Percentiles rank a stretch among this genome's conserved stretches.
Conservation (phyloP, 2,113 vertebrate genomes). For the Pteronura brasiliensis region DNA sequence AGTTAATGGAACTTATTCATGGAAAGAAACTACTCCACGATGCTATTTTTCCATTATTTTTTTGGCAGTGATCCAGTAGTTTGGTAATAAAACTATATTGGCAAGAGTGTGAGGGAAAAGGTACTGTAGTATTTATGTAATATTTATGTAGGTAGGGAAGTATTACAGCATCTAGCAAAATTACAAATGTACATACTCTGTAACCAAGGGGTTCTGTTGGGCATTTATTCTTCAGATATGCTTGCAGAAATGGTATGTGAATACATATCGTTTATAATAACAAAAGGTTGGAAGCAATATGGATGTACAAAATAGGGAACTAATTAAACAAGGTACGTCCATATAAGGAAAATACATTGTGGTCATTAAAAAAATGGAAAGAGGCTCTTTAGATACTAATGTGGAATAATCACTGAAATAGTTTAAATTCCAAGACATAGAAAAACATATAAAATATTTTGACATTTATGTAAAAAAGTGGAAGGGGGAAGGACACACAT, state of each 20-base stretch:
- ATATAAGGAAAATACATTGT: not conserved
- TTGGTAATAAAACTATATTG: not conserved
- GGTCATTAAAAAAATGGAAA: not conserved
- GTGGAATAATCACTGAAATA: not conserved
- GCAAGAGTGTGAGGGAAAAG: not conserved
- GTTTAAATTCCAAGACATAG: not conserved
- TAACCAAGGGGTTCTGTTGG: not conserved
- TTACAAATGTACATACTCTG: not conserved
- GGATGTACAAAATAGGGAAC: not conserved
- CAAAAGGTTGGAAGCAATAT: not conserved
- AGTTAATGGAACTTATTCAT: not conserved
- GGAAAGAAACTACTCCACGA: not conserved
- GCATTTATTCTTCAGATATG: not conserved
- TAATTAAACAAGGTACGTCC: not conserved
- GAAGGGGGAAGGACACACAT: not conserved
- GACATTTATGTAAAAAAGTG: not conserved
- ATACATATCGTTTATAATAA: not conserved
- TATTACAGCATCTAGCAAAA: not conserved
- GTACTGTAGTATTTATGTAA: not conserved
- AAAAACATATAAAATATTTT: not conserved
- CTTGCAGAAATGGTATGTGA: not conserved
- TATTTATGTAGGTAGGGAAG: not conserved
- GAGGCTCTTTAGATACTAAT: not conserved
- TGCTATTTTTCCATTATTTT: not conserved
- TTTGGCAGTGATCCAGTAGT: not conserved